These are phyloP conservation scores for Drosophila yakuba DNA, from an alignment of 1,140 invertebrate species.

Conservation along the genomic window DNA sequence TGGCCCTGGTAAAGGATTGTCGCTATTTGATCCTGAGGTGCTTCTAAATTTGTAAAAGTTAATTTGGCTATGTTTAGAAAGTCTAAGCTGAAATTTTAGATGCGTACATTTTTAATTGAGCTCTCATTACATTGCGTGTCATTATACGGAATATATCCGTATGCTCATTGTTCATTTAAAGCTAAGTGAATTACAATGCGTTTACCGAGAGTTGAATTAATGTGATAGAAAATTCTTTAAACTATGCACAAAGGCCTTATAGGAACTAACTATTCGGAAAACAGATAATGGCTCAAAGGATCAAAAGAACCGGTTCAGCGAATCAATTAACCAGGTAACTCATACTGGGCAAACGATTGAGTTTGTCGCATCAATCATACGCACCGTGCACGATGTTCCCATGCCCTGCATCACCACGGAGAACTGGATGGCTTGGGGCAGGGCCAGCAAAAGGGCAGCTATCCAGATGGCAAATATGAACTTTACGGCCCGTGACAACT, in stretches of 20 bases:
- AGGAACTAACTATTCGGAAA: neutral
- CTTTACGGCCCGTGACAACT: constrained; percentile 90
- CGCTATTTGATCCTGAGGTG: neutral
- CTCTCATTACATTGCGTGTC: neutral
- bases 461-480: constrained; percentile 91
- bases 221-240: too few relatives aligned
- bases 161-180: too few relatives aligned
- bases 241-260: neutral
- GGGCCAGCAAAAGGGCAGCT: constrained; percentile 89
- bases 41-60: neutral
- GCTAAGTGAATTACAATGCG: too few relatives aligned
- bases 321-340: constrained; percentile 17
- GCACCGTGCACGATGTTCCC: constrained; percentile 85
- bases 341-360: constrained; percentile 8
- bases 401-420: constrained; percentile 86
- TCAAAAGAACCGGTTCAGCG: neutral
- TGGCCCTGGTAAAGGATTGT: neutral
- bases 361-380: constrained; percentile 55
- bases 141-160: too few relatives aligned
- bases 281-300: neutral
- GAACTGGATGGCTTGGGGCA: constrained; percentile 92
- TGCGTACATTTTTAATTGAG: neutral
- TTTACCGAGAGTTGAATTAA: too few relatives aligned
- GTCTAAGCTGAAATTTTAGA: neutral
- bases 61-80: neutral